Evolutionary conservation across 2,797 vertebrate species (phyloP), one percentile per base, ranked within the genome.

Genomic region (Acanthurus tractus): DNA sequence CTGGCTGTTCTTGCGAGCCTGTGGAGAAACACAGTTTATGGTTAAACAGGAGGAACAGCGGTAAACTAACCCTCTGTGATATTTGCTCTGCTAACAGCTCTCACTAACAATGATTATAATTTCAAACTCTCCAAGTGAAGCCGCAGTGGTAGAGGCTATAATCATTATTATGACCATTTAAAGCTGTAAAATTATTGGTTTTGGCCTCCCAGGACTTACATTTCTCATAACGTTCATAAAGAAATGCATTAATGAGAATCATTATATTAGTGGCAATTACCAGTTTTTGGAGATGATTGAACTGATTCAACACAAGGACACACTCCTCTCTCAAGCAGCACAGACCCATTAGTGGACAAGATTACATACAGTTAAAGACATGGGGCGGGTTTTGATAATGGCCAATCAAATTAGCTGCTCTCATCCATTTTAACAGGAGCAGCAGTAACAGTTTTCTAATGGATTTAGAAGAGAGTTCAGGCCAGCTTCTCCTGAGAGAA

Each of bases 1-100:
- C 87, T 96, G 97, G 88, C 97, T 97, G 94, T 97, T 96, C 89
- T 92, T 95, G 78, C 96, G 96, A 2, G 96, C 94, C 97, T 98
- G 89, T 46, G 46, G 76, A 74, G 53, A 81, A 57, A 79, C 3
- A 78, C 8, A 53, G 40, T 8, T 20, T 34, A 45, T 6, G 8
- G 14, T 77, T 56, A 34, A 29, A 74, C 25, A 15, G 67, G 59
- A 17, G 1, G 63, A 69, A 71, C 9, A 59, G 4, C 53, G 77
- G 57, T 23, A 55, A 42, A 29, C 46, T 0, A 20, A 54, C 34
- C 13, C 29, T 5, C 40, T 73, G n/a, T 57, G 40, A 74, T 8
- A 40, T 15, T 2, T 42, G 49, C 22, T 62, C 53, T 55, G 45
- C 29, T 46, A 56, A 52, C 40, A 44, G 45, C 59, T 48, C 67